Percentiles rank a stretch among this genome's conserved stretches.
These are phyloP conservation scores for Thryonomys swinderianus DNA, from an alignment of 2,113 vertebrate species.

Conservation along the genomic window DNA sequence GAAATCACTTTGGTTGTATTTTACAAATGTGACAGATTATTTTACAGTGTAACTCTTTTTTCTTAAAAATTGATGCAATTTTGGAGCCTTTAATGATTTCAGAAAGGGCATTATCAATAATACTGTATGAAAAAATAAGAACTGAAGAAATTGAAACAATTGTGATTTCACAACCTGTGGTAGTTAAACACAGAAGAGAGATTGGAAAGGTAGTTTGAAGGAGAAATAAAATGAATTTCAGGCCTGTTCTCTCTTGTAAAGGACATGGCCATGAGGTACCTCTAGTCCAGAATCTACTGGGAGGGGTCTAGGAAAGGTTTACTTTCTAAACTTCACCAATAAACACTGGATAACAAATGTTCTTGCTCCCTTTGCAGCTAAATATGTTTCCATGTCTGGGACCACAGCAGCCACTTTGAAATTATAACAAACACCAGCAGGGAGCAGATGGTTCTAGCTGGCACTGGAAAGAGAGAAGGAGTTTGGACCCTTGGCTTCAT, in stretches of 20 bases:
- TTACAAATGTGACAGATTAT: not conserved
- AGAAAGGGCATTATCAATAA: not conserved
- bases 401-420: not conserved
- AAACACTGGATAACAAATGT: not conserved
- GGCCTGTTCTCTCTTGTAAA: not conserved
- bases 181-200: not conserved
- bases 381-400: not conserved
- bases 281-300: not conserved
- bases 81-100: not conserved
- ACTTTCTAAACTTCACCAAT: not conserved
- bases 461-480: not conserved
- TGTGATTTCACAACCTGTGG: not conserved
- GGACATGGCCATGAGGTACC: not conserved
- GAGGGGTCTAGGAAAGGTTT: not conserved
- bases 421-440: not conserved
- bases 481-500: not conserved
- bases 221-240: not conserved
- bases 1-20: not conserved
- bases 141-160: not conserved
- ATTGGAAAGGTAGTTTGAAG: not conserved
- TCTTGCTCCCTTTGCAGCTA: not conserved
- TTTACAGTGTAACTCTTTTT: not conserved
- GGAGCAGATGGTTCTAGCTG: not conserved
- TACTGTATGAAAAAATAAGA: not conserved
- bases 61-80: not conserved